These are phyloP conservation scores for Numida meleagris DNA, from an alignment of 2,113 vertebrate genomes.

Conservation along the genomic window DNA sequence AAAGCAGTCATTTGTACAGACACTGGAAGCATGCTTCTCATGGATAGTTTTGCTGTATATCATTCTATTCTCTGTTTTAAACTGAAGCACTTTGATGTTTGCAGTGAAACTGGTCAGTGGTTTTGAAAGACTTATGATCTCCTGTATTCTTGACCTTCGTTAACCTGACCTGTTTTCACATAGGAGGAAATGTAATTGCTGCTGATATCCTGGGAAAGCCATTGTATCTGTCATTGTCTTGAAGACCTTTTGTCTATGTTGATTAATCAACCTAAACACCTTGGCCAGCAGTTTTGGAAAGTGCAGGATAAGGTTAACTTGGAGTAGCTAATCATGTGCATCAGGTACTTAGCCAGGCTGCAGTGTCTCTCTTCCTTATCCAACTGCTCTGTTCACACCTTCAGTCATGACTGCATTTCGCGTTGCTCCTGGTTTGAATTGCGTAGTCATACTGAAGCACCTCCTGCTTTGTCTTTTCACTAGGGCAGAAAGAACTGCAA, in stretches of 20 bases:
- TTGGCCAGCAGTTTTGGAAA: background rate
- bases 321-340: background rate
- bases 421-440: background rate
- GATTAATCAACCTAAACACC: background rate
- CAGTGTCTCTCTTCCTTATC: background rate
- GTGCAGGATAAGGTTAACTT: background rate
- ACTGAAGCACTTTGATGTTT: background rate
- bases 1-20: background rate
- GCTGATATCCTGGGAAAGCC: background rate
- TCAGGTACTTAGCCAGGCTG: background rate
- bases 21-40: background rate
- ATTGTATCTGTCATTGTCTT: fast-evolving
- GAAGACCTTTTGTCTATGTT: background rate
- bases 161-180: background rate
- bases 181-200: background rate
- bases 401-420: background rate
- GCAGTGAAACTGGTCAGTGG: background rate
- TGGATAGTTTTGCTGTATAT: background rate
- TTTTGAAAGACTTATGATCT: background rate
- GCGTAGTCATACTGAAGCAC: background rate
- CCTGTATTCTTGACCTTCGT: background rate
- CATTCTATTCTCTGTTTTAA: background rate
- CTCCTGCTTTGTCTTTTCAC: background rate
- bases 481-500: background rate
- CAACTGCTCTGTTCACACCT: background rate